phyloP scores from a whole-genome alignment of 2,113 vertebrate species.

The Phylloscopus trochilus region DNA sequence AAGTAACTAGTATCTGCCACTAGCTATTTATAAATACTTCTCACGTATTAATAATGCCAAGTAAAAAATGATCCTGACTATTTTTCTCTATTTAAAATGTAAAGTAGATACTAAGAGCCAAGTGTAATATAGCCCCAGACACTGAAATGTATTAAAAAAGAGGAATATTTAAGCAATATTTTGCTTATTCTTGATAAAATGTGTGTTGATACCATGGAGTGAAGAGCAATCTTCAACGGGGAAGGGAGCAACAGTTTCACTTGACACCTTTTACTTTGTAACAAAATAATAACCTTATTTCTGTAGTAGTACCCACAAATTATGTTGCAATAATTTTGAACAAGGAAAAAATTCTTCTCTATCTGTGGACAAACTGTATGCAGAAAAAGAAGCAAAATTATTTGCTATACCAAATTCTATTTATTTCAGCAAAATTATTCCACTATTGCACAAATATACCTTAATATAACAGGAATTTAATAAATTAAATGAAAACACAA shows the following conservation, averaged over 20 bases:
- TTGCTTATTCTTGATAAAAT: background rate
- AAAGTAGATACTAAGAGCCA: background rate
- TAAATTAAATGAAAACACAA: background rate
- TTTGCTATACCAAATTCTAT: background rate
- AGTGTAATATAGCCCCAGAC: background rate
- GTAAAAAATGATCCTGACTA: background rate
- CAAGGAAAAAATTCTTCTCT: background rate
- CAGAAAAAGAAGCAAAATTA: background rate
- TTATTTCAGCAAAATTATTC: background rate
- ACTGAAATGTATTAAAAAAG: background rate
- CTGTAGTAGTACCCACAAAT: background rate
- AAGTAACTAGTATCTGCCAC: background rate
- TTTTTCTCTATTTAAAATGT: background rate
- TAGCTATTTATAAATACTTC: background rate
- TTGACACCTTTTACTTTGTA: background rate
- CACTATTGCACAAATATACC: background rate
- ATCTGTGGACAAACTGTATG: background rate
- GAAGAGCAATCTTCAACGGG: background rate
- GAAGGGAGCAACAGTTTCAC: background rate
- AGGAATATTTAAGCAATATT: background rate
- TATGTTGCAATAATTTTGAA: background rate
- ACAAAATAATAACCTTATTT: background rate
- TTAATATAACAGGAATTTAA: background rate
- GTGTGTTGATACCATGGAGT: background rate
- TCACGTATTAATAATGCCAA: background rate